Conservation (phyloP, 2,113 vertebrate species). For the Xiphorhynchus elegans region DNA sequence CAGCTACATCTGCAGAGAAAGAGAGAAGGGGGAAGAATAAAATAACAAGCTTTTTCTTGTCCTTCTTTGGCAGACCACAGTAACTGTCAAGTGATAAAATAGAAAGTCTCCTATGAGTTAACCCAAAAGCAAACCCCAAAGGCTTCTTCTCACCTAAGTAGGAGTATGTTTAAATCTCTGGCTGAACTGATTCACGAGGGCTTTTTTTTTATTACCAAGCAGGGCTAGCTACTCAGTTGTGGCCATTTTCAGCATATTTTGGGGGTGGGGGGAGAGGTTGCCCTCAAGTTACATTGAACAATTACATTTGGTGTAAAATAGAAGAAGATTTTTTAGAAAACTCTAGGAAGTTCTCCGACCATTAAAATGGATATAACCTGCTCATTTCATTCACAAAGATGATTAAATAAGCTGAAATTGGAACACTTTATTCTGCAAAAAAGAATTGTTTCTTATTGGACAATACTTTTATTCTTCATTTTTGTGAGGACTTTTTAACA, state of each 20-base stretch:
- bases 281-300: not conserved
- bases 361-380: not conserved
- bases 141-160: not conserved
- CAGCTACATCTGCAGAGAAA: not conserved
- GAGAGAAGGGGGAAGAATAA: not conserved
- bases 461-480: not conserved
- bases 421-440: not conserved
- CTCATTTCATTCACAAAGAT: not conserved
- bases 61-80: not conserved
- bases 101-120: not conserved
- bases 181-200: not conserved
- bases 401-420: not conserved
- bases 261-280: fast-evolving
- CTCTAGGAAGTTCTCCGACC: not conserved
- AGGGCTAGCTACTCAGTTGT: not conserved
- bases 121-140: not conserved
- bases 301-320: not conserved
- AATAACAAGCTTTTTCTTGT: not conserved
- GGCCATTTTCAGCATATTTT: not conserved
- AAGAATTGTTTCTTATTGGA: not conserved
- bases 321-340: not conserved
- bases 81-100: not conserved
- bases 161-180: not conserved
- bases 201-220: not conserved
- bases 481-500: not conserved